These are phyloP conservation scores for Semicossyphus pulcher DNA, from an alignment of 2,113 vertebrate species.

Conservation along the genomic window DNA sequence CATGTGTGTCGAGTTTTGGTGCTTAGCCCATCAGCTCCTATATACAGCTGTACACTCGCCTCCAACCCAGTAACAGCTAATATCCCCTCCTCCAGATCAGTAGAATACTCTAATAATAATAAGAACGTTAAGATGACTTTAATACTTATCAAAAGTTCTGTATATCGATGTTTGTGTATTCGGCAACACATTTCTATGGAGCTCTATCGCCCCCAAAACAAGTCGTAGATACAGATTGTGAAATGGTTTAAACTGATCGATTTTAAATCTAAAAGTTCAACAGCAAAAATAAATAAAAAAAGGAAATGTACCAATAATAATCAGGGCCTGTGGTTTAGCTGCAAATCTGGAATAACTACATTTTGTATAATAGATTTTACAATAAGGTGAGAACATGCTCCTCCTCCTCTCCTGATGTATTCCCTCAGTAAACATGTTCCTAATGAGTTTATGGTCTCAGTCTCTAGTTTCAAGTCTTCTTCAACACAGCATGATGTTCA, in stretches of 20 bases:
- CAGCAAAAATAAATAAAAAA: too few species aligned
- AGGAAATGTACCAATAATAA: too few species aligned
- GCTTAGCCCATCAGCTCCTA: constrained; percentile 52
- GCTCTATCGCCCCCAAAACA: background rate
- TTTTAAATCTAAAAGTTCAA: background rate
- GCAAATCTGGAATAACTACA: too few species aligned
- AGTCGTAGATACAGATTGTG: constrained; percentile 17
- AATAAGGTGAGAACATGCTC: too few species aligned
- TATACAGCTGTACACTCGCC: constrained; percentile 55
- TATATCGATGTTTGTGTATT: constrained; percentile 22
- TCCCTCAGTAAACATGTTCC: too few species aligned
- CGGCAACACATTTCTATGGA: constrained; percentile 29
- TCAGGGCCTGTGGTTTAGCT: too few species aligned
- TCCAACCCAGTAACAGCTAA: constrained; percentile 27
- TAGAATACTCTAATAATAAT: constrained; percentile 14
- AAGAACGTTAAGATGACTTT: constrained; percentile 43
- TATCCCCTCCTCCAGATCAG: background rate
- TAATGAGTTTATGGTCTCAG: too few species aligned
- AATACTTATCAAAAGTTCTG: constrained; percentile 49
- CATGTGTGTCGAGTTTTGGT: constrained; percentile 57
- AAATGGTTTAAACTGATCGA: constrained; percentile 21
- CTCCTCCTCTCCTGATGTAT: too few species aligned
- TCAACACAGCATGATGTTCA: too few species aligned
- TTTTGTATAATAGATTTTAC: too few species aligned
- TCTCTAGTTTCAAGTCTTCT: too few species aligned